Percentiles rank a stretch among this genome's conserved stretches.
Conservation (phyloP, 2,888 invertebrate genomes). For the Willowsia nigromaculata region DNA sequence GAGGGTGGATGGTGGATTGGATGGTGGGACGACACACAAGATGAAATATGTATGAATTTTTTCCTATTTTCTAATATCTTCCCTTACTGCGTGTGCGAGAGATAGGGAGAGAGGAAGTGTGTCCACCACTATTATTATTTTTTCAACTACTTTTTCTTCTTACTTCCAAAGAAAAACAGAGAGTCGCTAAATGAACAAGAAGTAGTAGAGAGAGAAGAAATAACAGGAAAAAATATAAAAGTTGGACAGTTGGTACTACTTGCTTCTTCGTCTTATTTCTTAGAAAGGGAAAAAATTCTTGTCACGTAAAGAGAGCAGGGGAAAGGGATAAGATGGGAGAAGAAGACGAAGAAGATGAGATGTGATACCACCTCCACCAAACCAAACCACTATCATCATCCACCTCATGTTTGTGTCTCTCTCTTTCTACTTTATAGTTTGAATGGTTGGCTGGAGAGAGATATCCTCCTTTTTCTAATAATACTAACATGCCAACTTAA, state of each 20-base stretch:
- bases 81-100: slow-evolving; percentile 36
- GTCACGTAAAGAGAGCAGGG: slow-evolving; percentile 48
- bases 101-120: not conserved
- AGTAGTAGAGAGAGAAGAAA: slow-evolving; percentile 6
- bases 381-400: not conserved
- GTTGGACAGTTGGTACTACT: slow-evolving; percentile 60
- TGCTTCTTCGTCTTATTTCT: slow-evolving; percentile 28
- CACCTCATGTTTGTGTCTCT: not conserved
- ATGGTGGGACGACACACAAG: slow-evolving; percentile 31
- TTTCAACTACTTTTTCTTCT: not conserved
- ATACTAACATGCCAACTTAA: not conserved
- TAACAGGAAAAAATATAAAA: not conserved
- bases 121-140: not conserved
- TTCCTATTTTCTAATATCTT: not conserved
- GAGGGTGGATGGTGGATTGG: not conserved
- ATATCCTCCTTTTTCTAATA: not conserved
- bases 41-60: slow-evolving; percentile 69
- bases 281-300: slow-evolving; percentile 41
- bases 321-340: slow-evolving; percentile 43
- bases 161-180: slow-evolving; percentile 11
- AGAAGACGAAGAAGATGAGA: slow-evolving; percentile 56
- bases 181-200: slow-evolving; percentile 51
- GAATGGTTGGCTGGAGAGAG: not conserved
- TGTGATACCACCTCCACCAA: slow-evolving; percentile 31
- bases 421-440: not conserved